phyloP scores from a whole-genome alignment of 2,888 invertebrate species.

The Hecatera dysodea region DNA sequence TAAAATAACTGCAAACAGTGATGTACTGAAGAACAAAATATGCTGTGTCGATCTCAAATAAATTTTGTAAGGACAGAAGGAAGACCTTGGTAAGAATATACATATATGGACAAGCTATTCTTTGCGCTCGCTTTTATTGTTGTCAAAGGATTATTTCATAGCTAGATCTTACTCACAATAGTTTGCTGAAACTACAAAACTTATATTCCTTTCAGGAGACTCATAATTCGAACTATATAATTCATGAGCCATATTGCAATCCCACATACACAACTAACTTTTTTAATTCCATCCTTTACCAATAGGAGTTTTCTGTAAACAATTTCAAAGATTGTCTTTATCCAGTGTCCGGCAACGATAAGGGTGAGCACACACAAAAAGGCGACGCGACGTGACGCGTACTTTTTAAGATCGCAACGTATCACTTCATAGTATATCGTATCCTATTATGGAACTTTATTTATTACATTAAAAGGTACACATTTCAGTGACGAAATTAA shows the following conservation, averaged over 20 bases:
- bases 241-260: conserved; percentile 41
- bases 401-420: not conserved
- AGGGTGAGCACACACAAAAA: not conserved
- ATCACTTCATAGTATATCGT: too few relatives aligned
- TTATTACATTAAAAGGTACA: not conserved
- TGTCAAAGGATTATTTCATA: conserved; percentile 2
- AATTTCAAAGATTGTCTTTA: conserved; percentile 62
- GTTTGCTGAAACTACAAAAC: conserved; percentile 1
- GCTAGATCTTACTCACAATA: not conserved
- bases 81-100: too few relatives aligned
- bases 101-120: too few relatives aligned
- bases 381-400: not conserved
- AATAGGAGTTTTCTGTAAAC: conserved; percentile 58
- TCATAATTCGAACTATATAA: not conserved
- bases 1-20: too few relatives aligned
- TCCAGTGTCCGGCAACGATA: conserved; percentile 48
- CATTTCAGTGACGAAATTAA: not conserved
- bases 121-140: not conserved
- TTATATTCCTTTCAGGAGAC: conserved; percentile 9
- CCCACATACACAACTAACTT: conserved; percentile 50
- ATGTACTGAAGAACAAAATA: too few relatives aligned
- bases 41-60: too few relatives aligned
- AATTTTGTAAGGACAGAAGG: too few relatives aligned
- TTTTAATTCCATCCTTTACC: conserved; percentile 56
- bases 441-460: too few relatives aligned